These are phyloP conservation scores for Fistularia commersonii DNA, from an alignment of 2,797 vertebrate species.

Conservation along the genomic window DNA sequence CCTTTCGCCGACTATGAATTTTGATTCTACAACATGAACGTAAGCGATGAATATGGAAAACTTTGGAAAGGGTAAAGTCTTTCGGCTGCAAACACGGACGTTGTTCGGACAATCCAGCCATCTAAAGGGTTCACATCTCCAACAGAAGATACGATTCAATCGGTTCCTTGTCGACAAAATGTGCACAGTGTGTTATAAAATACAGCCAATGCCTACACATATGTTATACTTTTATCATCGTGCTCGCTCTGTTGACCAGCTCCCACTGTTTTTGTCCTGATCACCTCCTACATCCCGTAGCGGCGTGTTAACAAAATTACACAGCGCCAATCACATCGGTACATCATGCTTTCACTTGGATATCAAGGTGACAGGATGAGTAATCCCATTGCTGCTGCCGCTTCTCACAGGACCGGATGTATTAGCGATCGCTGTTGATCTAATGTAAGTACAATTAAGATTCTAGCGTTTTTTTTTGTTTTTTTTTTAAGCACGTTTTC, in stretches of 20 bases:
- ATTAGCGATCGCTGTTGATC: slow-evolving; percentile 1
- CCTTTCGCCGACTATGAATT: no score
- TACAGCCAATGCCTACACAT: background rate
- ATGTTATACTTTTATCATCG: slow-evolving; percentile 23
- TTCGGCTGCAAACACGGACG: no score
- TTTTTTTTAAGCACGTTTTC: no score
- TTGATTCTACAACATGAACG: no score
- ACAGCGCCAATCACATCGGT: slow-evolving; percentile 35
- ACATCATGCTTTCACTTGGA: slow-evolving; percentile 19
- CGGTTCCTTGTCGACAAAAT: no score
- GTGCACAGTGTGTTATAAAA: slow-evolving; percentile 17
- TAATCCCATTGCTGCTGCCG: slow-evolving; percentile 5
- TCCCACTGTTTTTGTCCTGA: slow-evolving; percentile 32
- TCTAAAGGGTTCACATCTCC: no score
- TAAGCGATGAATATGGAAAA: no score
- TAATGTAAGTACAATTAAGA: slow-evolving; percentile 6
- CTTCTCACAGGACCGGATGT: background rate
- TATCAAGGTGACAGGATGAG: slow-evolving; percentile 21
- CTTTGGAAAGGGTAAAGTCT: no score
- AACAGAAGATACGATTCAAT: no score
- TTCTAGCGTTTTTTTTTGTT: no score
- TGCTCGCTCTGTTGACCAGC: slow-evolving; percentile 13
- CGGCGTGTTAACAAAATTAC: slow-evolving; percentile 38
- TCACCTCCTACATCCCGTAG: slow-evolving; percentile 44
- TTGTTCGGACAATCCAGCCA: no score